Conservation (phyloP, 2,113 vertebrate species). For the Cebus imitator region DNA sequence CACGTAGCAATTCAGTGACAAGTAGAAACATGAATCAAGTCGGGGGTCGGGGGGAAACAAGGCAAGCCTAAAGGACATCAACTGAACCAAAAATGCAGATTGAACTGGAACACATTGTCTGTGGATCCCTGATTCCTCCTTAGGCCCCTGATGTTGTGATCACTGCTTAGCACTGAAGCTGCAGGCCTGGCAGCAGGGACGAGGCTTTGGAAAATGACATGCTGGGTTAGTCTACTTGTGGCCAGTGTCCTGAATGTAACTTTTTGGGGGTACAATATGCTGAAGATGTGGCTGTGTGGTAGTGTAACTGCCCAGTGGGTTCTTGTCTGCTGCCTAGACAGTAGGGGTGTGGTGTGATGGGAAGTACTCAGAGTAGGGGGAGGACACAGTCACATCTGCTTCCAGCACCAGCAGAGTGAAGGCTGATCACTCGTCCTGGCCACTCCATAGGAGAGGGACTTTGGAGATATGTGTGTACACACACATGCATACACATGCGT, state of each 20-base stretch:
- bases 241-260: not conserved
- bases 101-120: not conserved
- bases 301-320: no score
- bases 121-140: not conserved
- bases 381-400: not conserved
- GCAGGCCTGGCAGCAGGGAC: rapidly evolving
- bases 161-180: not conserved
- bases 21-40: not conserved
- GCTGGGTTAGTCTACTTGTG: not conserved
- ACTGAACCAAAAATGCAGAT: not conserved
- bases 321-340: no score
- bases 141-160: rapidly evolving
- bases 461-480: not conserved
- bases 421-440: not conserved
- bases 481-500: not conserved
- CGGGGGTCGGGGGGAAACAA: not conserved
- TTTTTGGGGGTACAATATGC: not conserved
- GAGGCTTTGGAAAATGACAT: not conserved
- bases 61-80: not conserved
- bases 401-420: not conserved
- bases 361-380: not conserved
- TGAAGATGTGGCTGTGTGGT: not conserved
- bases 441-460: not conserved
- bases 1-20: not conserved
- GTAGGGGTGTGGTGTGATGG: not conserved